Percentiles rank a stretch among this genome's conserved stretches.
Conservation (phyloP, 2,797 vertebrate species). For the Sparus aurata region DNA sequence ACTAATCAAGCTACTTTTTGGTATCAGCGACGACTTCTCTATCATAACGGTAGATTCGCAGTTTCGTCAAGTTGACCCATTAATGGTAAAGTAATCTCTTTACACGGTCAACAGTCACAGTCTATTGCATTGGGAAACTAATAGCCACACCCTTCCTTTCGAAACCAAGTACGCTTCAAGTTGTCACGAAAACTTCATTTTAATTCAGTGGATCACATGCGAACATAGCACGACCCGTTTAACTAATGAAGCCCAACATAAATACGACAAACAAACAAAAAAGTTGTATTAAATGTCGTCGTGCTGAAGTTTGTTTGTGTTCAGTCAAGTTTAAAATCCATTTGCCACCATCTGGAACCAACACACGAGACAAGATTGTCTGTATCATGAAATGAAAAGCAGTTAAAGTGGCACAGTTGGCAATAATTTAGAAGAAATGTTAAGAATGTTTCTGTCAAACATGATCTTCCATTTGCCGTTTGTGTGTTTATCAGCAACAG, state of each 20-base stretch:
- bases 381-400: neutral
- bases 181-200: conserved; percentile 40
- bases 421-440: neutral
- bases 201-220: neutral
- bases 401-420: neutral
- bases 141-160: conserved; percentile 84
- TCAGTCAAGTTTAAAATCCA: conserved; percentile 11
- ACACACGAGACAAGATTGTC: conserved; percentile 18
- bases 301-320: neutral
- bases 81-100: neutral
- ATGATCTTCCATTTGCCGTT: neutral
- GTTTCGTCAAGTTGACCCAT: neutral
- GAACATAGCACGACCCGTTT: rapidly evolving
- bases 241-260: too few relatives aligned
- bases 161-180: conserved; percentile 62
- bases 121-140: conserved; percentile 63
- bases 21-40: rapidly evolving
- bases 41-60: neutral
- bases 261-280: too few relatives aligned
- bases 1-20: conserved; percentile 1
- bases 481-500: conserved; percentile 42
- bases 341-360: conserved; percentile 23
- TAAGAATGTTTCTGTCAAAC: neutral
- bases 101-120: conserved; percentile 2
- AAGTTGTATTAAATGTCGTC: neutral